These are phyloP conservation scores for Lagopus leucura DNA, from an alignment of 2,113 vertebrate species.

Conservation along the genomic window DNA sequence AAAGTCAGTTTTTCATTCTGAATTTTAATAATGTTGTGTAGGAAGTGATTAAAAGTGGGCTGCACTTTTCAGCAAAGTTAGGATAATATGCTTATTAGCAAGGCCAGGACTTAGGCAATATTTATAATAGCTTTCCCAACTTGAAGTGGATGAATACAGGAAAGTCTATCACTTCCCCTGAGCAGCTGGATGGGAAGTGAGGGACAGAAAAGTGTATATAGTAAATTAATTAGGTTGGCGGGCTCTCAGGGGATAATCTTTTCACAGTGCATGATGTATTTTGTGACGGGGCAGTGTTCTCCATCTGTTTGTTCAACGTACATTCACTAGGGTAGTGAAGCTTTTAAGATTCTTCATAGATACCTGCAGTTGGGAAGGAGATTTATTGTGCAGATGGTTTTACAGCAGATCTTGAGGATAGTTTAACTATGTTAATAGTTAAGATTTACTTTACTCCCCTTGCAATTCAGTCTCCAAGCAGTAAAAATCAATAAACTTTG, in stretches of 20 bases:
- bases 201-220: neutral
- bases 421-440: neutral
- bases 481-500: neutral
- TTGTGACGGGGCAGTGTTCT: neutral
- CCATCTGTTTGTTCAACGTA: slow-evolving; percentile 15
- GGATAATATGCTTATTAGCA: neutral
- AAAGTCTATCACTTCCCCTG: neutral
- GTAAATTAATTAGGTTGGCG: neutral
- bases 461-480: neutral
- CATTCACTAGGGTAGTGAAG: neutral
- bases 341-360: neutral
- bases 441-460: slow-evolving; percentile 13
- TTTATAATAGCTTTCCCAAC: neutral
- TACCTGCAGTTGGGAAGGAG: neutral
- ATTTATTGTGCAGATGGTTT: slow-evolving; percentile 13
- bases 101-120: neutral
- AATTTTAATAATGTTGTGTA: neutral
- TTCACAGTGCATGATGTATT: neutral
- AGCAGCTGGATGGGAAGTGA: neutral
- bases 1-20: neutral
- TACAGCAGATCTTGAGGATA: neutral
- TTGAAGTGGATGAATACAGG: neutral
- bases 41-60: neutral
- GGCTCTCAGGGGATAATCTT: neutral
- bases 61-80: slow-evolving; percentile 24